phyloP scores from a whole-genome alignment of 2,113 vertebrate genomes.

The Odobenus rosmarus region DNA sequence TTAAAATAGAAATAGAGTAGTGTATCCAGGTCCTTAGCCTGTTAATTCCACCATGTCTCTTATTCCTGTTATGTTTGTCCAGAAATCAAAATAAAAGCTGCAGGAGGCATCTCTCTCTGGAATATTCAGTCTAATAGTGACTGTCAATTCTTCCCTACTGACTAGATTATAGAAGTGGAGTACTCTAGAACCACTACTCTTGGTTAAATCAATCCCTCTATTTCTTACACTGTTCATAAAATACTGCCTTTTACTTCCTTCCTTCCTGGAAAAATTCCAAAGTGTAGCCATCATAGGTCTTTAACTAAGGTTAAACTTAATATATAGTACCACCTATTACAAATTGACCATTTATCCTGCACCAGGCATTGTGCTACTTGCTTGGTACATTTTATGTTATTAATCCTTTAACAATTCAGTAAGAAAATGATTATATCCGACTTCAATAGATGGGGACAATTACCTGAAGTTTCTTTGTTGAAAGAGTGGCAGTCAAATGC shows the following conservation, averaged over 20 bases:
- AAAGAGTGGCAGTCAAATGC: background rate
- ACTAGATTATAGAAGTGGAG: background rate
- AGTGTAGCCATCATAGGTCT: background rate
- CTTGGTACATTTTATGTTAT: background rate
- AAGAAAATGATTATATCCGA: background rate
- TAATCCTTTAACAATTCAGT: background rate
- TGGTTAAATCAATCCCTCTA: background rate
- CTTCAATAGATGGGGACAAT: background rate
- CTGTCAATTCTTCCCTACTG: background rate
- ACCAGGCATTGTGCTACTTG: background rate
- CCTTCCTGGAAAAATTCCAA: background rate
- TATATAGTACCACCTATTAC: background rate
- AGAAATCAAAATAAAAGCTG: background rate
- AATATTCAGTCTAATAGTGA: background rate
- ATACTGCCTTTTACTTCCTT: background rate
- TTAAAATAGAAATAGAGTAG: background rate
- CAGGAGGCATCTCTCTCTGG: background rate
- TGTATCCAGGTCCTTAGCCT: background rate
- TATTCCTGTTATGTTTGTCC: background rate
- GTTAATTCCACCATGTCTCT: background rate
- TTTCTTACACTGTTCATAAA: background rate
- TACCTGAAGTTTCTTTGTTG: background rate
- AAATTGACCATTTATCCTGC: background rate
- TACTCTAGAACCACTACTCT: background rate
- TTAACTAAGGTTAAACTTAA: slow-evolving; percentile 23